These are phyloP conservation scores for Botrylloides violaceus DNA, from an alignment of 23 tunicate species.

Conservation along the genomic window DNA sequence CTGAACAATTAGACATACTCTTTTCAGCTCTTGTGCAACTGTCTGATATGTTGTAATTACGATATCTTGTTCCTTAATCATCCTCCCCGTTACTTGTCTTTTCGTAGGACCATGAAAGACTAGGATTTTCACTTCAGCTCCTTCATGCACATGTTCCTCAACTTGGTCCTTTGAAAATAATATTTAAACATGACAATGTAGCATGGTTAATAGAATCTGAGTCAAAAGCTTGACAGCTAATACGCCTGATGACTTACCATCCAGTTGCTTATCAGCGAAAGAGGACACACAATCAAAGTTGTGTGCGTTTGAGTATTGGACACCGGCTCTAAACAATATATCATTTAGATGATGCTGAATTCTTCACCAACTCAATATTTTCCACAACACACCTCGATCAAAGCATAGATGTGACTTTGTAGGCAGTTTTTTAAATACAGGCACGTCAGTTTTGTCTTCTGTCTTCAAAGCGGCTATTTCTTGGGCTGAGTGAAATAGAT, in stretches of 20 bases:
- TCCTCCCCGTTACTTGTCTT: neutral
- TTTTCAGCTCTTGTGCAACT: constrained; percentile 28
- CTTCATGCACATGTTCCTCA: constrained; percentile 23
- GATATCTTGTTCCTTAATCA: constrained; percentile 24
- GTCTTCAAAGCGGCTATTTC: too few species aligned
- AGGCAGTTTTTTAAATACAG: too few species aligned
- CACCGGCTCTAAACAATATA: neutral
- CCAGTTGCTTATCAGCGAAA: constrained; percentile 34
- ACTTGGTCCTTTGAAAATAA: constrained; percentile 42
- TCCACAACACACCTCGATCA: too few species aligned
- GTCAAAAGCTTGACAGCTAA: too few species aligned
- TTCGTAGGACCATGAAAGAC: constrained; percentile 22
- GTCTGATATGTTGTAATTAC: constrained; percentile 41
- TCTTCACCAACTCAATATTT: too few species aligned
- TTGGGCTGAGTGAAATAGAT: too few species aligned
- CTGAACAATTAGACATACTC: too few species aligned
- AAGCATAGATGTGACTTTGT: too few species aligned
- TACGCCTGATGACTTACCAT: constrained; percentile 11
- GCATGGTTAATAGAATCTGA: too few species aligned
- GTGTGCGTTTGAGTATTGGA: neutral
- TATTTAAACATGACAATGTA: too few species aligned
- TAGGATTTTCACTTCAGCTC: constrained; percentile 15
- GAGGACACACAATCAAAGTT: constrained; percentile 35
- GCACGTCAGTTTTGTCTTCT: too few species aligned
- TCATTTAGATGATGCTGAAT: too few species aligned